Base-by-base conservation (phyloP, 2,113 vertebrate species). In the Elgaria multicarinata region DNA sequence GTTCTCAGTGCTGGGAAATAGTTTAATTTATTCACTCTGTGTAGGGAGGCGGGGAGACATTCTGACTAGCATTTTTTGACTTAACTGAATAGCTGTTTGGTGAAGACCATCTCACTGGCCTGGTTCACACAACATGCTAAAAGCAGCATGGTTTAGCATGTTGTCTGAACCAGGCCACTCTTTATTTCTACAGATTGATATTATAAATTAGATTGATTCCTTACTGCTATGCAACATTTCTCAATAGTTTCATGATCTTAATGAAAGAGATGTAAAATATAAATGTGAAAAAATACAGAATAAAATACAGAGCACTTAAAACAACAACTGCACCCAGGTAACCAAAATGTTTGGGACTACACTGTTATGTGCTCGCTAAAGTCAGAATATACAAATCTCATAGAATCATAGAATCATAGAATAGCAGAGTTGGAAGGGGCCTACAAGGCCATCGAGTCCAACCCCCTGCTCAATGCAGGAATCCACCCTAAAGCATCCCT, bases 161-260 rank as follows among this genome's bases (percentile, higher is more conserved):
- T n/a, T n/a, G n/a, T n/a, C n/a, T n/a, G n/a, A n/a, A n/a, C n/a
- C n/a, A n/a, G n/a, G n/a, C n/a, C n/a, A n/a, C n/a, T n/a, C n/a
- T 77, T 74, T 50, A 87, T 87, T 87, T 66, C 55, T 42, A 87
- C 72, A 77, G 44, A 77, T n/a, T 77, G 74, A 77, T 77, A 87
- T 62, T 42, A 39, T 77, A 77, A 87, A 87, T 42, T 46, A 87
- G 55, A 87, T 64, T 50, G 62, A 80, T 74, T 72, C 20, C 67
- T 74, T 62, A 62, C 26, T n/a, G 28, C 36, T 74, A 9, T 74
- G 87, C 87, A 74, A 74, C 36, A 26, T 74, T 72, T 82, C 67
- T 74, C 50, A 10, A 10, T 74, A 33, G 36, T 55, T 1, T 72
- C 82, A 72, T 58, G 5, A 36, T 26, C 10, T 82, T 88, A 16